Evolutionary conservation across 2,113 vertebrate species (phyloP), one percentile per base, ranked within the genome.

Genomic region (Mugil cephalus): DNA sequence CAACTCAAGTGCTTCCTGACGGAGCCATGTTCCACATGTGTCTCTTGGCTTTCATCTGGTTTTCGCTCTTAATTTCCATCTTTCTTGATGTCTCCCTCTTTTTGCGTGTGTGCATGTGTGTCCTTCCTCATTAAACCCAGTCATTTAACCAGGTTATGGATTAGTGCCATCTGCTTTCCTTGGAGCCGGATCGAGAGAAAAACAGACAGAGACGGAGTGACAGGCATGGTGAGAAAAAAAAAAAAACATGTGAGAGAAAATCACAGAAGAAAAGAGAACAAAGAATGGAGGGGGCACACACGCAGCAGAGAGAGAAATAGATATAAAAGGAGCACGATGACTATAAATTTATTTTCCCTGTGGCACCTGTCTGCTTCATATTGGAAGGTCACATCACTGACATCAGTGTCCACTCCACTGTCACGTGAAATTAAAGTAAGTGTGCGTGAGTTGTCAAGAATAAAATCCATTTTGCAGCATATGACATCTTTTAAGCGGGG

Each of bases 61-160:
- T 72, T 48, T 62, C 46, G 36, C 21, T 70, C 34, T 56, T 60
- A 75, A 55, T 66, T 50, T 62, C 72, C 40, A 38, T 59, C 54
- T 77, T 78, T 74, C 72, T 72, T 18, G 47, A 21, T 6, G 24
- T 46, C 35, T 65, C 59, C 48, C 53, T 62, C 18, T 72, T 24
- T 79, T 39, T 71, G 17, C 36, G 35, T 55, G 42, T 30, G 34
- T 47, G 24, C n/a, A n/a, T 30, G 24, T 30, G 24, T 5, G 73
- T 81, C 80, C 62, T 64, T 76, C 35, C 79, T 77, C 54, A 46
- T 88, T 85, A 77, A 69, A 86, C 67, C 71, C 73, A 67, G 50
- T 54, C 68, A 68, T 66, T 90, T 86, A 82, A 87, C 72, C 45
- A 75, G 69, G 73, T 83, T 83, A 82, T 83, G 83, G 85, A 86